These are phyloP conservation scores for Geopemphigus sp. DNA, from an alignment of 1,140 invertebrate genomes.

Conservation along the genomic window DNA sequence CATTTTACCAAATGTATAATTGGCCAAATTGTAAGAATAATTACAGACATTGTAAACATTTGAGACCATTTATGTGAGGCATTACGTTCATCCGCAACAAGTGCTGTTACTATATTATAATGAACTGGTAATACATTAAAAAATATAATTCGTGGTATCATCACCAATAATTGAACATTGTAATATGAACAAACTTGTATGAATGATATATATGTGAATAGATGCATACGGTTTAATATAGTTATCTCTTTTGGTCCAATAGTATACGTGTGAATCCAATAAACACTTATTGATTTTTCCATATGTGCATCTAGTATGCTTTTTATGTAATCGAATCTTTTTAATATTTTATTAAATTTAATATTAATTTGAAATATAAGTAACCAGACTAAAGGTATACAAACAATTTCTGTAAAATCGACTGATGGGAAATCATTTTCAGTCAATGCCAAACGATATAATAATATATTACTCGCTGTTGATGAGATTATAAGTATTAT, in stretches of 20 bases:
- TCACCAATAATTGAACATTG: conserved; percentile 37
- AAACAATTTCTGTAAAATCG: conserved; percentile 31
- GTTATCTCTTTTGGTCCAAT: conserved; percentile 34
- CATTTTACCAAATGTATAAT: conserved; percentile 47
- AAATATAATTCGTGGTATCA: conserved; percentile 44
- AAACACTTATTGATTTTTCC: neutral
- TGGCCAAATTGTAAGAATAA: conserved; percentile 36
- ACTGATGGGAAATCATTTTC: conserved; percentile 38
- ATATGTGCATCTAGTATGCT: conserved; percentile 28
- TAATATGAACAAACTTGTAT: conserved; percentile 40
- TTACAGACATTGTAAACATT: conserved; percentile 41
- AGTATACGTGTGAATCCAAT: conserved; percentile 30
- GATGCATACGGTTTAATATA: conserved; percentile 33
- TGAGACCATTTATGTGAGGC: conserved; percentile 46
- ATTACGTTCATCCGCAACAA: conserved; percentile 21
- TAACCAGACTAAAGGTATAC: conserved; percentile 47
- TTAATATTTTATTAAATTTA: conserved; percentile 43
- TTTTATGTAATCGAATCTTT: conserved; percentile 39
- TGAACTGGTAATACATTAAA: conserved; percentile 47
- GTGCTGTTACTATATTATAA: conserved; percentile 47
- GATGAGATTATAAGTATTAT: neutral
- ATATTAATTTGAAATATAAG: conserved; percentile 45
- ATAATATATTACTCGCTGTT: conserved; percentile 7
- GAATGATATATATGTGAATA: conserved; percentile 45
- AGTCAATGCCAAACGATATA: conserved; percentile 23